Percentiles rank a stretch among this genome's conserved stretches.
Conservation (phyloP, 2,797 vertebrate genomes). For the Karalla daura region DNA sequence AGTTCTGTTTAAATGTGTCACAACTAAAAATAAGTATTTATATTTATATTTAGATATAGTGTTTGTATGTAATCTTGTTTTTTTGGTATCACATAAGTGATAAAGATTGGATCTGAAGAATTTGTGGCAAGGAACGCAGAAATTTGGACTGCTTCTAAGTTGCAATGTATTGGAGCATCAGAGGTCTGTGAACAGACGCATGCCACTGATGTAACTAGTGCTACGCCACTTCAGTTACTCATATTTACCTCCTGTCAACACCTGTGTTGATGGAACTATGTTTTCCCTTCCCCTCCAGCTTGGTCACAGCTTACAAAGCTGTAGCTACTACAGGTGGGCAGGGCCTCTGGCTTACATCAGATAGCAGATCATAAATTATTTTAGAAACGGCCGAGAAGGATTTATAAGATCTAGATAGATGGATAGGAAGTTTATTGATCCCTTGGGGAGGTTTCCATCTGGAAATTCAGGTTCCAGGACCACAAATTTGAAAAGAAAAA, state of each 20-base stretch:
- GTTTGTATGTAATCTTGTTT: neutral
- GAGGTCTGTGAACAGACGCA: neutral
- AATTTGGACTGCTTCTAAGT: neutral
- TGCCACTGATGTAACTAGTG: neutral
- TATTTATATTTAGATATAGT: too few species aligned
- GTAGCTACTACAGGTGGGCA: conserved; percentile 6
- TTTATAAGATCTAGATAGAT: conserved; percentile 20
- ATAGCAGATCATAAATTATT: conserved; percentile 18
- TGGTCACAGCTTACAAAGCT: neutral
- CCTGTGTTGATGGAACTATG: neutral
- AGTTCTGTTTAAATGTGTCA: neutral
- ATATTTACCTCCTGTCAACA: neutral
- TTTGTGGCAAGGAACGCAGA: conserved; percentile 16
- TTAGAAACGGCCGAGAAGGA: conserved; percentile 7
- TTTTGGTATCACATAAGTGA: conserved; percentile 6
- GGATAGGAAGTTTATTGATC: too few species aligned
- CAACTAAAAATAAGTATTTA: too few species aligned
- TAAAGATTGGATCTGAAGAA: neutral
- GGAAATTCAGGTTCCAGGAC: too few species aligned
- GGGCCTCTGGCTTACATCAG: conserved; percentile 15
- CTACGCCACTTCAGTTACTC: neutral
- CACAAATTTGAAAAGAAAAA: too few species aligned
- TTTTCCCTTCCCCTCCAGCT: conserved; percentile 12
- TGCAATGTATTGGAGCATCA: too few species aligned
- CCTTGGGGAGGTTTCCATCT: too few species aligned